A percentile compares a stretch with the other conserved stretches of the same genome.
These are phyloP conservation scores for Priapulus caudatus DNA, from an alignment of 2,888 invertebrate genomes.

Conservation along the genomic window DNA sequence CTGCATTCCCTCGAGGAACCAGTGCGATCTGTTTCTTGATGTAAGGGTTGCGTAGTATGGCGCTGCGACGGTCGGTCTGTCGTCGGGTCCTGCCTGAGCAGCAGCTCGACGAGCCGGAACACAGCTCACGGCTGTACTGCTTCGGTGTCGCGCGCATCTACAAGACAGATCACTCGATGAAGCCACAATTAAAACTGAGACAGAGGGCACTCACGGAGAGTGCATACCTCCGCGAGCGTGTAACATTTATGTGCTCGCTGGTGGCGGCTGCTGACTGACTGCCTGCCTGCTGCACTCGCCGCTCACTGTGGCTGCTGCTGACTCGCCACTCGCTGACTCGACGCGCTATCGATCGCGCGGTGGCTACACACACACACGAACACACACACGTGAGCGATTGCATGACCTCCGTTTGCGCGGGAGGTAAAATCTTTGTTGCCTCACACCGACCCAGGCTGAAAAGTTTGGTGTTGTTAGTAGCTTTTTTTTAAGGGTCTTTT, in stretches of 20 bases:
- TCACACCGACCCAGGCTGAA: too few relatives aligned
- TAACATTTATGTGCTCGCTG: too few relatives aligned
- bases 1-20: slow-evolving; percentile 38
- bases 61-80: slow-evolving; percentile 38
- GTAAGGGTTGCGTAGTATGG: slow-evolving; percentile 38
- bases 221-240: too few relatives aligned
- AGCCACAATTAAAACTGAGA: neutral
- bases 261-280: too few relatives aligned
- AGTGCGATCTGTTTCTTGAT: slow-evolving; percentile 39
- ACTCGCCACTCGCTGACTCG: too few relatives aligned
- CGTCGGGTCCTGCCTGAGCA: slow-evolving; percentile 39
- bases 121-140: slow-evolving; percentile 35
- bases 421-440: neutral
- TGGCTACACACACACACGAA: too few relatives aligned
- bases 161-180: slow-evolving; percentile 9
- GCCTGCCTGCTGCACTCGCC: neutral
- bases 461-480: too few relatives aligned
- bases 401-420: too few relatives aligned
- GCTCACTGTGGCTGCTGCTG: too few relatives aligned
- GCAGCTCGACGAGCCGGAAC: slow-evolving; percentile 33
- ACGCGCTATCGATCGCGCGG: too few relatives aligned
- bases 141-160: slow-evolving; percentile 40
- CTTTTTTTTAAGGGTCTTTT: too few relatives aligned
- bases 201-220: slow-evolving; percentile 11
- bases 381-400: too few relatives aligned